Evolutionary conservation across 2,888 invertebrate species (phyloP).

Genomic region (Crocallis elinguaria): DNA sequence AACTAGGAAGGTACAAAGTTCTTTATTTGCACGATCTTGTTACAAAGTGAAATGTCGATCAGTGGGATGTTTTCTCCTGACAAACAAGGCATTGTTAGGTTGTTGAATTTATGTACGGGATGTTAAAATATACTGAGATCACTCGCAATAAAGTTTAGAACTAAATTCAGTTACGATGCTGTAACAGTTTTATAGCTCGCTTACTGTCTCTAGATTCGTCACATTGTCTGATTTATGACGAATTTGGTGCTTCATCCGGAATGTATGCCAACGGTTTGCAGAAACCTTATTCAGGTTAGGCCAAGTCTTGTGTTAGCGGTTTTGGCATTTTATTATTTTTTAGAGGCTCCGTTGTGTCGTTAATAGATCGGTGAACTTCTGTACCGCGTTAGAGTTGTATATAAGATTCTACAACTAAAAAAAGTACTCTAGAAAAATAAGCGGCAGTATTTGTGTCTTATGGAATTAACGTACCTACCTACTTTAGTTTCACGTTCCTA

Average conservation of each 20-base stretch:
- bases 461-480: too few relatives aligned
- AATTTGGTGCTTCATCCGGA: slow-evolving; percentile 11
- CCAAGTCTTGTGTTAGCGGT: neutral
- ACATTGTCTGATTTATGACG: slow-evolving; percentile 27
- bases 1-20: neutral
- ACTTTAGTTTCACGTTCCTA: too few relatives aligned
- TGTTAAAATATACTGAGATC: slow-evolving; percentile 42
- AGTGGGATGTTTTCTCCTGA: slow-evolving; percentile 3
- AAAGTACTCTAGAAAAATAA: too few relatives aligned
- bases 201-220: slow-evolving; percentile 15
- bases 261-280: slow-evolving; percentile 10
- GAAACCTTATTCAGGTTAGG: neutral
- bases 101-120: slow-evolving; percentile 31
- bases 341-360: too few relatives aligned
- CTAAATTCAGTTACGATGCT: slow-evolving; percentile 47
- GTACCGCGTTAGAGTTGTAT: too few relatives aligned
- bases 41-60: slow-evolving; percentile 10
- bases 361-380: too few relatives aligned
- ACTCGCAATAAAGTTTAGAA: slow-evolving; percentile 48
- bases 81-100: slow-evolving; percentile 9
- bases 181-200: slow-evolving; percentile 46
- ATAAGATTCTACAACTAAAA: too few relatives aligned
- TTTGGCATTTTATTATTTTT: too few relatives aligned
- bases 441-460: too few relatives aligned
- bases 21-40: slow-evolving; percentile 8